A percentile compares a stretch with the other conserved stretches of the same genome.
Conservation (phyloP, 2,113 vertebrate genomes). For the Nyctibius bracteatus region DNA sequence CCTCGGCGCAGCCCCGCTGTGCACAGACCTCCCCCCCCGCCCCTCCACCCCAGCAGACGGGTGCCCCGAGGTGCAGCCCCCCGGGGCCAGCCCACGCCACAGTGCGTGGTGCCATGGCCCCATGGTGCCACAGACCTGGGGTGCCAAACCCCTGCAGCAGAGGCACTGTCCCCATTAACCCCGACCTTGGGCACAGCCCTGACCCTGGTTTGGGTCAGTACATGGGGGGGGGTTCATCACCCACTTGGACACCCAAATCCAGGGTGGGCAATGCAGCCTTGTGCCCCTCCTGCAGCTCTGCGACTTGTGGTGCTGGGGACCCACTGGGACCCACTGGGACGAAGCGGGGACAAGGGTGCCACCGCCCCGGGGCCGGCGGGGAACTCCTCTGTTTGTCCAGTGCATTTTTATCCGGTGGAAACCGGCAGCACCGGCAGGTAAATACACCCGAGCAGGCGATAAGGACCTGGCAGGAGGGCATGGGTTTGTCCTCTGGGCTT, state of each 20-base stretch:
- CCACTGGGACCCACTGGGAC: not conserved
- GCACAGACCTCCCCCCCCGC: not conserved
- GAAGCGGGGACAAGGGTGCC: not conserved
- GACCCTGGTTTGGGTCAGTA: not conserved
- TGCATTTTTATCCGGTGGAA: not conserved
- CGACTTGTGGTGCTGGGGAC: rapidly evolving
- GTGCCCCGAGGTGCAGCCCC: not conserved
- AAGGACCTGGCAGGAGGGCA: not conserved
- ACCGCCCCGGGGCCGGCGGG: not conserved
- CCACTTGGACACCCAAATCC: rapidly evolving
- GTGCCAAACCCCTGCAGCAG: not conserved
- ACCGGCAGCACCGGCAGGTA: not conserved
- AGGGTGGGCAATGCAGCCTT: not conserved
- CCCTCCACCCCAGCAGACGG: no score
- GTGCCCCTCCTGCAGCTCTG: not conserved
- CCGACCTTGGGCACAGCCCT: not conserved
- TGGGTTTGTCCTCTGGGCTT: not conserved
- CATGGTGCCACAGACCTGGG: rapidly evolving
- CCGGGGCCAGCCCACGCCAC: not conserved
- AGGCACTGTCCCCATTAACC: not conserved
- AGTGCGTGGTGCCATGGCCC: not conserved
- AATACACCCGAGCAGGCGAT: not conserved
- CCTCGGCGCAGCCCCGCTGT: not conserved
- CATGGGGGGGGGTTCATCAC: not conserved
- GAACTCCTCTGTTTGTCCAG: conserved; percentile 39